These are phyloP conservation scores for Channallabes apus DNA, from an alignment of 2,797 vertebrate genomes.

Conservation along the genomic window DNA sequence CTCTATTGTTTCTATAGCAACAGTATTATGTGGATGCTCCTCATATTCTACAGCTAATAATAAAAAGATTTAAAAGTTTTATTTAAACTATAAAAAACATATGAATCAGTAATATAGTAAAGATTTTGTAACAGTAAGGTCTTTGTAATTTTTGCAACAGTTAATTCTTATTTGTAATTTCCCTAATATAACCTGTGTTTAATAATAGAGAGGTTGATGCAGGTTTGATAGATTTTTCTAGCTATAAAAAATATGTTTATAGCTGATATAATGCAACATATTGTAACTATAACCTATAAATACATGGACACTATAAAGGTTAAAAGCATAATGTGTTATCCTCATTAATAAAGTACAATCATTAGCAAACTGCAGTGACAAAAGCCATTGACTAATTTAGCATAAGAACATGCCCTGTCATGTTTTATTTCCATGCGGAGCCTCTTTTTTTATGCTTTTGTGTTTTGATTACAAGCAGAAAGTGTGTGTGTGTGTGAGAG, in stretches of 20 bases:
- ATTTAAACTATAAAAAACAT: neutral
- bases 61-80: neutral
- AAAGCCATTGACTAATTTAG: neutral
- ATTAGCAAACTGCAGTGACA: neutral
- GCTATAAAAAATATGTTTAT: neutral
- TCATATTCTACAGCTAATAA: neutral
- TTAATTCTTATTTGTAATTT: neutral
- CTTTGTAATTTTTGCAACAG: neutral
- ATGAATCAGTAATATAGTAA: neutral
- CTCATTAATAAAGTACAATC: neutral
- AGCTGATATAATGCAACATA: neutral
- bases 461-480: conserved; percentile 6
- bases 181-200: neutral
- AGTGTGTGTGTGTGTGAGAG: too few relatives aligned
- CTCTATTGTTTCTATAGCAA: conserved; percentile 6
- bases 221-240: too few relatives aligned
- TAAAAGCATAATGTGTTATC: neutral
- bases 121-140: neutral
- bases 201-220: neutral
- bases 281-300: neutral
- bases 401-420: neutral
- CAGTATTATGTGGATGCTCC: neutral
- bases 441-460: neutral
- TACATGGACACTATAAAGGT: neutral
- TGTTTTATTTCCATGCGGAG: neutral